A percentile compares a stretch with the other conserved stretches of the same genome.
phyloP scores from a whole-genome alignment of 2,888 invertebrate species.

The Phortica magna region DNA sequence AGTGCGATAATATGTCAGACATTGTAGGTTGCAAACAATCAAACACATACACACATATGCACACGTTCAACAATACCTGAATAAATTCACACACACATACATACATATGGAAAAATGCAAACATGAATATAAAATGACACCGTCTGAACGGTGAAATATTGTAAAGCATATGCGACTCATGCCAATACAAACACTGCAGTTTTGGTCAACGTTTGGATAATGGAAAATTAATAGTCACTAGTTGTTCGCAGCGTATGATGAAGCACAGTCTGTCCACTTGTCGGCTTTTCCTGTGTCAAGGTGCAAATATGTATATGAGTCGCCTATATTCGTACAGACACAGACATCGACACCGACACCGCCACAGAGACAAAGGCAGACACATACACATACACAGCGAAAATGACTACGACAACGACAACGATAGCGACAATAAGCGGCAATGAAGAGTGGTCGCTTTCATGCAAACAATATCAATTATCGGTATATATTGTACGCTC shows the following conservation, averaged over 20 bases:
- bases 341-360: too few relatives aligned
- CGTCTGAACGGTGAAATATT: neutral
- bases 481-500: slow-evolving; percentile 48
- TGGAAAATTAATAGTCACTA: slow-evolving; percentile 62
- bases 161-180: neutral
- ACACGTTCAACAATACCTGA: neutral
- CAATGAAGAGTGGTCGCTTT: slow-evolving; percentile 43
- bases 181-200: neutral
- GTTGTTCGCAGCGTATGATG: slow-evolving; percentile 32
- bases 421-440: neutral
- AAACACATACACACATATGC: neutral
- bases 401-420: neutral
- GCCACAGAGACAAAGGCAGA: slow-evolving; percentile 41
- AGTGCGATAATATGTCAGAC: slow-evolving; percentile 24
- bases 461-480: slow-evolving; percentile 68
- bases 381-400: too few relatives aligned
- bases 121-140: slow-evolving; percentile 7
- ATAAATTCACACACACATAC: neutral
- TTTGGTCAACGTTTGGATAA: slow-evolving; percentile 46
- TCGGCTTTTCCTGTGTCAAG: slow-evolving; percentile 40
- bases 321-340: neutral
- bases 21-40: neutral
- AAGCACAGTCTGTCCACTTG: neutral
- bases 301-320: slow-evolving; percentile 49
- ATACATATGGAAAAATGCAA: neutral